Conservation (phyloP, 1,140 invertebrate species). For the Ectropis grisescens region DNA sequence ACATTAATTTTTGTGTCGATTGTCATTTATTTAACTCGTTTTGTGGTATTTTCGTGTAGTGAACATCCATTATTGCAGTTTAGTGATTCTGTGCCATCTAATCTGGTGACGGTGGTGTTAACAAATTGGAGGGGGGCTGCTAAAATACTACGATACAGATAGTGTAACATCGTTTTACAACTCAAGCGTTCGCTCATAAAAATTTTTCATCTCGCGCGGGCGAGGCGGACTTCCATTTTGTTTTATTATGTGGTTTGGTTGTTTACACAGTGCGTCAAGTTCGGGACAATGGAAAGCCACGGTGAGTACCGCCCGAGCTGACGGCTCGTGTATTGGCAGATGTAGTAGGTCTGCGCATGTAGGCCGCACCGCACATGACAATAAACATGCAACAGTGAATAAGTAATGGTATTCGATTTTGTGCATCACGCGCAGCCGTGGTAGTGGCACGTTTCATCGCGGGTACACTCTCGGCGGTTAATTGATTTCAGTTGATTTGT, state of each 20-base stretch:
- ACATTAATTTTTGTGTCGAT: constrained; percentile 54
- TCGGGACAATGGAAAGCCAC: constrained; percentile 62
- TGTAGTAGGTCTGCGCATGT: constrained; percentile 50
- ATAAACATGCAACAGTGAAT: constrained; percentile 59
- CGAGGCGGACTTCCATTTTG: constrained; percentile 66
- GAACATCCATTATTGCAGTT: constrained; percentile 32
- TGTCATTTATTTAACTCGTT: constrained; percentile 28
- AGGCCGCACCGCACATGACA: constrained; percentile 50
- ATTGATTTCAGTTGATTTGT: constrained; percentile 48
- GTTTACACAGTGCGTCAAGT: constrained; percentile 57
- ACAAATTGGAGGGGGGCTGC: constrained; percentile 63
- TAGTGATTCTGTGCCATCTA: constrained; percentile 43
- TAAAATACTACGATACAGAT: constrained; percentile 70
- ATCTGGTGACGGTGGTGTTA: constrained; percentile 54
- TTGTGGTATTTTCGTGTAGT: constrained; percentile 30
- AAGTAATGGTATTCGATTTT: constrained; percentile 64
- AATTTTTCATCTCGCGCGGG: constrained; percentile 56
- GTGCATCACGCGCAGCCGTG: constrained; percentile 53
- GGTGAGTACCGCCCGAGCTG: constrained; percentile 45
- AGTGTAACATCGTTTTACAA: constrained; percentile 71
- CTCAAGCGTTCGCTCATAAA: constrained; percentile 50
- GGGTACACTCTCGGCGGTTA: constrained; percentile 11
- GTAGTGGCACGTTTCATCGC: constrained; percentile 27
- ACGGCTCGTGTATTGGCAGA: constrained; percentile 14
- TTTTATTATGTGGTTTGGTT: constrained; percentile 65